A percentile compares a stretch with the other conserved stretches of the same genome.
phyloP scores from a whole-genome alignment of 2,113 vertebrate genomes.

The Amazona guildingii region DNA sequence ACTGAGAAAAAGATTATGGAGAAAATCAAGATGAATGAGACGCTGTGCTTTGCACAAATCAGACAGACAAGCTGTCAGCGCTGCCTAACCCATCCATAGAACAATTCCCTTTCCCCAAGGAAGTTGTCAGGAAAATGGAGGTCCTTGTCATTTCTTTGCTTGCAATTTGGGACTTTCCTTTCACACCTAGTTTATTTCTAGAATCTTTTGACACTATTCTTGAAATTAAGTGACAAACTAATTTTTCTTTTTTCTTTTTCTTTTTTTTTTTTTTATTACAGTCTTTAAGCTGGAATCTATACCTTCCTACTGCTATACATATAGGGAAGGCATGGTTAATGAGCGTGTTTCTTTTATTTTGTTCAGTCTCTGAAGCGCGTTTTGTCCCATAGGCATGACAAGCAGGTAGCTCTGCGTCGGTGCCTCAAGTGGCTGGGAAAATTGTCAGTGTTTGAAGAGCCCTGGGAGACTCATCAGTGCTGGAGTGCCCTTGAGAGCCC shows the following conservation, averaged over 20 bases:
- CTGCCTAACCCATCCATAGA: constrained; percentile 68
- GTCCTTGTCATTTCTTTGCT: constrained; percentile 65
- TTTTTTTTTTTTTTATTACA: neutral
- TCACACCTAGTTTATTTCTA: constrained; percentile 63
- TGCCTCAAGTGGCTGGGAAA: constrained; percentile 11
- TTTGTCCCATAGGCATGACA: neutral
- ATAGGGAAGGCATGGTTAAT: neutral
- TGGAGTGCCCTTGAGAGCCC: constrained; percentile 17
- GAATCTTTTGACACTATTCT: constrained; percentile 60
- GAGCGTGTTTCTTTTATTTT: neutral
- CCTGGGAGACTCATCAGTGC: constrained; percentile 40
- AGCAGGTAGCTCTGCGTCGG: neutral
- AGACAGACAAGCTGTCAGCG: constrained; percentile 73
- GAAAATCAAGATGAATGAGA: constrained; percentile 49
- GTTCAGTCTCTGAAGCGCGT: neutral
- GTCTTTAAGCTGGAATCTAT: neutral
- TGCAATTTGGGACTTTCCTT: constrained; percentile 70
- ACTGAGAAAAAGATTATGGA: constrained; percentile 26
- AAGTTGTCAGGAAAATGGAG: constrained; percentile 73
- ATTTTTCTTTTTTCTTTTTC: neutral
- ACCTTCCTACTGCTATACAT: neutral
- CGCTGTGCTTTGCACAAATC: constrained; percentile 54
- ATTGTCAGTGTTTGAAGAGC: constrained; percentile 21
- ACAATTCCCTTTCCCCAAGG: constrained; percentile 64
- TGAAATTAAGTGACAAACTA: constrained; percentile 65